phyloP scores from a whole-genome alignment of 2,888 invertebrate genomes.

The Andrena praecox region DNA sequence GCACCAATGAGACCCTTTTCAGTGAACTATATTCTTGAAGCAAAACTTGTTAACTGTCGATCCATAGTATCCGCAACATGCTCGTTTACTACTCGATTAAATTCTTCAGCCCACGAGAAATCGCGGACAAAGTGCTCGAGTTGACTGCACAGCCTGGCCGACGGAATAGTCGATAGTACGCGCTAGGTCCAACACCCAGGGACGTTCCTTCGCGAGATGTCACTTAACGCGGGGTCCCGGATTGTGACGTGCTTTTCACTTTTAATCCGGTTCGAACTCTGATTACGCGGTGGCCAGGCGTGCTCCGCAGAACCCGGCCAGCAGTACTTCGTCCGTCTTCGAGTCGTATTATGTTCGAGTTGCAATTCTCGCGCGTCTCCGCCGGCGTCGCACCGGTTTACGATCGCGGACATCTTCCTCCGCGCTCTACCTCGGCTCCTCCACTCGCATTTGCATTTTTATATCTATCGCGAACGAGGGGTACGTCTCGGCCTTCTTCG shows the following conservation, averaged over 20 bases:
- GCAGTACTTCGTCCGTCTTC: conserved; percentile 40
- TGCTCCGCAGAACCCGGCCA: conserved; percentile 27
- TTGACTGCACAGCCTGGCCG: too few species aligned
- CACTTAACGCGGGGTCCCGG: conserved; percentile 57
- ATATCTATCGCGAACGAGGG: conserved; percentile 78
- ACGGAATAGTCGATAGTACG: too few species aligned
- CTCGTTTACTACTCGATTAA: too few species aligned
- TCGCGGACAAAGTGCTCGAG: too few species aligned
- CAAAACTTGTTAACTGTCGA: too few species aligned
- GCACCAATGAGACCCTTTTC: too few species aligned
- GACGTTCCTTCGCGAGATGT: conserved; percentile 58
- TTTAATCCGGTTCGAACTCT: conserved; percentile 68
- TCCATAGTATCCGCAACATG: too few species aligned
- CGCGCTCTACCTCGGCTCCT: conserved; percentile 46
- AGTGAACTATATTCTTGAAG: too few species aligned
- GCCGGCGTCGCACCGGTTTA: conserved; percentile 68
- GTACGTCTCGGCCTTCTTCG: conserved; percentile 43
- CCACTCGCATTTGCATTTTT: conserved; percentile 79
- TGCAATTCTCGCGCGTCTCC: conserved; percentile 61
- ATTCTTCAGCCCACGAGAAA: too few species aligned
- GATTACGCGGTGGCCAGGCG: conserved; percentile 62
- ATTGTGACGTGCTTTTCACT: conserved; percentile 57
- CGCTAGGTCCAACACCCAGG: neutral
- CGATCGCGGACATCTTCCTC: conserved; percentile 64
- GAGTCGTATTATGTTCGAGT: conserved; percentile 51